Percentiles rank a stretch among this genome's conserved stretches.
These are phyloP conservation scores for Anoncus sp. DNA, from an alignment of 2,888 invertebrate genomes.

Conservation along the genomic window DNA sequence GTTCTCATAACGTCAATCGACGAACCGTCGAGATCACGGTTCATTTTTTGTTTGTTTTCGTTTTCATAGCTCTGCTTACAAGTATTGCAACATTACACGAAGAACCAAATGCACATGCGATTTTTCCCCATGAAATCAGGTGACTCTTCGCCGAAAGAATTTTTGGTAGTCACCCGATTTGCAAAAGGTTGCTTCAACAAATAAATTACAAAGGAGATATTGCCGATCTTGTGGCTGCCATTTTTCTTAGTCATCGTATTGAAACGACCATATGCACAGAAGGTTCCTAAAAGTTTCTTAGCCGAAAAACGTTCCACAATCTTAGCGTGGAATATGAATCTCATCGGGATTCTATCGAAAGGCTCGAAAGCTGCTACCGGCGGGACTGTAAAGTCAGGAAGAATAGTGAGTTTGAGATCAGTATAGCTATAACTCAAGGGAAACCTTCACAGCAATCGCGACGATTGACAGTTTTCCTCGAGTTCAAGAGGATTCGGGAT, in stretches of 20 bases:
- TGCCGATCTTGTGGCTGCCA: too few relatives aligned
- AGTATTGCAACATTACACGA: too few relatives aligned
- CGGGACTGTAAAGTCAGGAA: not conserved
- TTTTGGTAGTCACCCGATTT: not conserved
- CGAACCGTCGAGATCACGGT: too few relatives aligned
- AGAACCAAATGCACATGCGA: too few relatives aligned
- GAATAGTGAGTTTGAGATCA: constrained; percentile 17
- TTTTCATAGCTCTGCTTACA: too few relatives aligned
- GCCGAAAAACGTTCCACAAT: too few relatives aligned
- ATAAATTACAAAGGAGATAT: too few relatives aligned
- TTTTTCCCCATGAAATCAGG: too few relatives aligned
- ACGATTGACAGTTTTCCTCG: not conserved
- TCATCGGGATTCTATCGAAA: not conserved
- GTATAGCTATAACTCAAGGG: constrained; percentile 12
- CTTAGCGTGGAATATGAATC: not conserved
- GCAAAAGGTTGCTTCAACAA: not conserved
- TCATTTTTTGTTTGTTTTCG: too few relatives aligned
- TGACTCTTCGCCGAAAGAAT: too few relatives aligned
- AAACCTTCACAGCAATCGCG: constrained; percentile 10
- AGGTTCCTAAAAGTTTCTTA: constrained; percentile 65
- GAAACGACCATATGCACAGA: too few relatives aligned
- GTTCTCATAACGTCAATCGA: constrained; percentile 2
- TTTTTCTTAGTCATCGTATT: too few relatives aligned
- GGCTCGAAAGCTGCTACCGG: constrained; percentile 10
- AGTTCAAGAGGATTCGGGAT: not conserved